Evolutionary conservation across 2,797 vertebrate species (phyloP).

Genomic region (Rhodeus uyekii): DNA sequence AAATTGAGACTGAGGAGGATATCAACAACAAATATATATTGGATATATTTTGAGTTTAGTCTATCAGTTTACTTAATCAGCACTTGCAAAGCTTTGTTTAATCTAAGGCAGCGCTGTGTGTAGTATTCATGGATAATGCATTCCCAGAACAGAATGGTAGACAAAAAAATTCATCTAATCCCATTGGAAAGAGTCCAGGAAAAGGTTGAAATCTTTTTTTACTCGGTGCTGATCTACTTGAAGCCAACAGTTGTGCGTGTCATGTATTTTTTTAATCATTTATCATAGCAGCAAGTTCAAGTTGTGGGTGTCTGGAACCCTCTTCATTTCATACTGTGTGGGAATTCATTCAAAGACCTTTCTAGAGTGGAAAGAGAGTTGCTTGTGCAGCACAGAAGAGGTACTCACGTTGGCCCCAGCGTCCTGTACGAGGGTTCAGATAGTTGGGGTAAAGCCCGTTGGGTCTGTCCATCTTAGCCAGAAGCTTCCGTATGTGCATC

Average conservation of each 20-base stretch:
- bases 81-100: background rate
- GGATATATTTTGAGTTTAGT: background rate
- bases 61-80: background rate
- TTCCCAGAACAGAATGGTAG: background rate
- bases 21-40: background rate
- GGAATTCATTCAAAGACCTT: background rate
- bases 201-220: background rate
- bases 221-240: background rate
- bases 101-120: background rate
- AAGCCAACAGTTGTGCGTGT: background rate
- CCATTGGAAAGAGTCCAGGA: background rate
- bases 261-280: background rate
- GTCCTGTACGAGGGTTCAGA: slow-evolving; percentile 96
- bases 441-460: slow-evolving; percentile 99
- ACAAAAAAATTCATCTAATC: background rate
- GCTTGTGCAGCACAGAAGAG: background rate
- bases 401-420: slow-evolving; percentile 98
- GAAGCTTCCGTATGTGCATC: slow-evolving; percentile 96
- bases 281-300: slow-evolving; percentile 8
- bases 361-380: background rate
- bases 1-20: background rate
- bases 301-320: slow-evolving; percentile 5
- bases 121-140: background rate
- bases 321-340: background rate
- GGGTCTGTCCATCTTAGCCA: slow-evolving; percentile 98